Percentiles rank a stretch among this genome's conserved stretches.
phyloP scores from a whole-genome alignment of 2,113 vertebrate species.

The Steatornis caripensis region DNA sequence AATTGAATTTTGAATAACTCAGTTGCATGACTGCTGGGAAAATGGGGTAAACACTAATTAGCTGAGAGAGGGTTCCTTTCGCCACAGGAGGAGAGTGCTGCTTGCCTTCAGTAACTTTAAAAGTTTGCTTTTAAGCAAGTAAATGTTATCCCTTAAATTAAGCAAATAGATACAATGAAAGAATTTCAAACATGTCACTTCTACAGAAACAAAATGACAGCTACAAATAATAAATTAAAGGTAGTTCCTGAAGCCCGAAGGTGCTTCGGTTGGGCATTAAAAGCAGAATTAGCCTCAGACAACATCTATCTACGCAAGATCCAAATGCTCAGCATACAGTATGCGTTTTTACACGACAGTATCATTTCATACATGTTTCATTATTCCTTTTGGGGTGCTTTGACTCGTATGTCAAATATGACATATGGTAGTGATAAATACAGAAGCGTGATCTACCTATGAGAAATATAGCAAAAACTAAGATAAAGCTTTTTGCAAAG shows the following conservation, averaged over 20 bases:
- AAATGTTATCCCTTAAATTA: neutral
- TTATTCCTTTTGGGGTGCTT: neutral
- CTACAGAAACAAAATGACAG: neutral
- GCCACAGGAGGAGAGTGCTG: neutral
- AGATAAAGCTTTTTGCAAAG: neutral
- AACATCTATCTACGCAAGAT: neutral
- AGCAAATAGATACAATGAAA: neutral
- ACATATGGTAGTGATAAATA: too few species aligned
- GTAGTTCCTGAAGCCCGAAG: neutral
- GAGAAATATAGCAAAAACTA: neutral
- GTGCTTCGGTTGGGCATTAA: neutral
- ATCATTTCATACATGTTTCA: neutral
- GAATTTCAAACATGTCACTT: neutral
- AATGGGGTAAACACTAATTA: slow-evolving; percentile 13
- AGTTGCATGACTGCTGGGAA: slow-evolving; percentile 11
- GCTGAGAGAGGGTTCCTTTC: neutral
- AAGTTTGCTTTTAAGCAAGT: neutral
- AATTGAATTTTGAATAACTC: slow-evolving; percentile 59
- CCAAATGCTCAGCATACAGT: neutral
- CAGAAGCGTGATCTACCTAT: neutral
- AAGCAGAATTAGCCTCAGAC: neutral
- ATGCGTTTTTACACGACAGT: neutral
- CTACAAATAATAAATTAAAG: neutral
- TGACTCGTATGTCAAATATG: neutral
- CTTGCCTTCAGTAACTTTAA: neutral